Base-by-base conservation (phyloP, 2,797 vertebrate species). In the Mareca penelope region DNA sequence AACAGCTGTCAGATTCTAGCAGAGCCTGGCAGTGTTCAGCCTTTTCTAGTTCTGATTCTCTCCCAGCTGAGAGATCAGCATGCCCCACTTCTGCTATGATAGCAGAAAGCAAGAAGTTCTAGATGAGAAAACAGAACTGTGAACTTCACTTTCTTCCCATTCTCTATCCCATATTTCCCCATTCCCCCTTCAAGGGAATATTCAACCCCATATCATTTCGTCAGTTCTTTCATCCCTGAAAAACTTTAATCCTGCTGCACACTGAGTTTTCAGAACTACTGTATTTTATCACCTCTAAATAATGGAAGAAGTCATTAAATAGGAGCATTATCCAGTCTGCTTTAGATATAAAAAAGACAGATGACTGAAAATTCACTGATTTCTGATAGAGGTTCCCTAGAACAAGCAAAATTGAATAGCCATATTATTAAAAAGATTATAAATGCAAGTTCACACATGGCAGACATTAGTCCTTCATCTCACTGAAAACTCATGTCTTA, bases 391-490 rank as follows among this genome's bases (percentile, higher is more conserved):
- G 19, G 28, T 60, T 91, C 85, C 76, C 48, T 56, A 70, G 72
- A 94, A 94, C 29, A 90, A 83, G 72, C 31, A 50, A 93, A 92
- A 92, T 15, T 95, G 82, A 95, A 94, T 93, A 89, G 88, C 26
- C 73, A 92, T 91, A 93, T 93, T 95, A 95, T 96, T 84, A 89
- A 92, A 52, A 94, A 75, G 29, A 90, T 64, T 90, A 89, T 76
- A 94, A 96, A 92, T 48, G 81, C 59, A 89, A 88, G 57, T 67
- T 90, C 91, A 95, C 83, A 95, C 53, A 95, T 84, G 67, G 78
- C 31, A 91, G 93, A 94, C 87, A 89, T 76, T 0, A 0, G 79
- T 85, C 39, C 88, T 87, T 92, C 89, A 92, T 94, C 91, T 92
- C 73, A 84, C 50, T 89, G 85, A 95, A 92, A 71, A 75, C 69